Evolutionary conservation across 1,140 invertebrate species (phyloP).

Genomic region (Andricus grossulariae): DNA sequence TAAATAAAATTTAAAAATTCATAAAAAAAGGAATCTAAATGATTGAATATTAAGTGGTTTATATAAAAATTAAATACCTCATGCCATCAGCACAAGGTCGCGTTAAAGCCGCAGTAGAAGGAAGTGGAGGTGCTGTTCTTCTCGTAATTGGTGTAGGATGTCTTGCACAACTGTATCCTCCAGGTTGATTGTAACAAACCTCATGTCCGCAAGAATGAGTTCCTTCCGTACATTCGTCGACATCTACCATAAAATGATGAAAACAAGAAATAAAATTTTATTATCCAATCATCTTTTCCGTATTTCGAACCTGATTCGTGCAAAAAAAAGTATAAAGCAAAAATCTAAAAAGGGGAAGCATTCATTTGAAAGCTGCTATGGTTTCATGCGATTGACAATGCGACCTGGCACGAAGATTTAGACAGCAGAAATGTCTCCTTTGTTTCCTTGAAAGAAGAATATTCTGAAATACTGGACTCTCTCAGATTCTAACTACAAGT

Average conservation of each 20-base stretch:
- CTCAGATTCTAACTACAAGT: too few species aligned
- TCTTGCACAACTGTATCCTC: constrained; percentile 77
- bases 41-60: background rate
- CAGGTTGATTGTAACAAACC: constrained; percentile 78
- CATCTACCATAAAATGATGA: constrained; percentile 67
- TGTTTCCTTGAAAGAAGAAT: constrained; percentile 73
- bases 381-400: constrained; percentile 7
- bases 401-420: background rate
- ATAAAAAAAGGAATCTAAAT: too few species aligned
- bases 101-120: constrained; percentile 38
- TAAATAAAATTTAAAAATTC: too few species aligned
- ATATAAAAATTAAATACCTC: constrained; percentile 39
- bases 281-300: too few species aligned
- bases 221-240: constrained; percentile 77
- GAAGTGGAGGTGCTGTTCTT: constrained; percentile 42
- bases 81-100: constrained; percentile 14
- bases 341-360: background rate
- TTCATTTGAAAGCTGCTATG: background rate
- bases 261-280: too few species aligned
- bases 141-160: constrained; percentile 62
- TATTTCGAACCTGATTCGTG: constrained; percentile 37
- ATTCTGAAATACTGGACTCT: background rate
- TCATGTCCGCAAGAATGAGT: constrained; percentile 69
- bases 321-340: background rate
- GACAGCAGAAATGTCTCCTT: background rate